Conservation (phyloP, 2,113 vertebrate species). For the Himantopus leucocephalus region DNA sequence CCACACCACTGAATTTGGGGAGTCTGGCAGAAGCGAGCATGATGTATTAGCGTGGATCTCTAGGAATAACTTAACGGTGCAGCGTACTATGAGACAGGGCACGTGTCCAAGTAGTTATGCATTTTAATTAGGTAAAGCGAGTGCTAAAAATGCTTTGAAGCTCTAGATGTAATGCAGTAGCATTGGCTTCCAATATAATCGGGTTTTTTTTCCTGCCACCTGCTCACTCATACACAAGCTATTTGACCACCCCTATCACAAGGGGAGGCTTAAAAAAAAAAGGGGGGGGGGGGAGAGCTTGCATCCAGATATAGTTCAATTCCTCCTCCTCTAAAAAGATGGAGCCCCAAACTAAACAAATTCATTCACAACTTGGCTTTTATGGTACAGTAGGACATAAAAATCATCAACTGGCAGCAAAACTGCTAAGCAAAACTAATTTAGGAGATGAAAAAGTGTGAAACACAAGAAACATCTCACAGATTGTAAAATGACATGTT, state of each 20-base stretch:
- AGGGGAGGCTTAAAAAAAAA: not conserved
- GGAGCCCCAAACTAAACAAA: not conserved
- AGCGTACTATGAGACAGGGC: not conserved
- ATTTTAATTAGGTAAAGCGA: not conserved
- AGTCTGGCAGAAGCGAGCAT: not conserved
- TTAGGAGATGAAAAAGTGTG: conserved; percentile 6
- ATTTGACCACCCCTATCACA: not conserved
- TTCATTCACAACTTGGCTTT: conserved; percentile 16
- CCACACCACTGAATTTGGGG: not conserved
- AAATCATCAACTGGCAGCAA: conserved; percentile 30
- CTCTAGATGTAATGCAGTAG: not conserved
- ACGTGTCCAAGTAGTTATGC: not conserved
- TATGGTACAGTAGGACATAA: not conserved
- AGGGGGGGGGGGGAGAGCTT: too few relatives aligned
- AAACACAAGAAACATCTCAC: conserved; percentile 16
- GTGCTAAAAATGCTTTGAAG: not conserved
- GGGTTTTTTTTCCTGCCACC: not conserved
- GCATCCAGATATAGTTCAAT: not conserved
- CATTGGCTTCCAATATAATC: not conserved
- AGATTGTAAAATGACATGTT: conserved; percentile 23
- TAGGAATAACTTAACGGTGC: not conserved
- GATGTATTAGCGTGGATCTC: not conserved
- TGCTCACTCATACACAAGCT: not conserved
- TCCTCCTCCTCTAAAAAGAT: not conserved
- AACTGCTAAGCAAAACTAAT: conserved; percentile 42